These are phyloP conservation scores for Nibea coibor DNA, from an alignment of 2,113 vertebrate genomes.

Conservation along the genomic window DNA sequence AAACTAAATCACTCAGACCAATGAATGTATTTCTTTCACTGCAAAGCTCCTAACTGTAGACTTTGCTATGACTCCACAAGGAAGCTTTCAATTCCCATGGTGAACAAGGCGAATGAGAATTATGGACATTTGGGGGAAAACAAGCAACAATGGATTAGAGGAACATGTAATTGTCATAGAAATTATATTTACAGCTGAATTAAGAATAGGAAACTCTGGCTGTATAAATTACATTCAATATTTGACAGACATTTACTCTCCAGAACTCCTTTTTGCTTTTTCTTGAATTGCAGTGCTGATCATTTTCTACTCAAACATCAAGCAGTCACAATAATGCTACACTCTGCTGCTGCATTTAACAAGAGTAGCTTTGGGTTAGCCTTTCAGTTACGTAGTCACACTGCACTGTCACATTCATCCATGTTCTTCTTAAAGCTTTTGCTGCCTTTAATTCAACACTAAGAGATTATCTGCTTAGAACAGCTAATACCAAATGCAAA, in stretches of 20 bases:
- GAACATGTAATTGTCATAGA: neutral
- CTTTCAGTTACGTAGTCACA: neutral
- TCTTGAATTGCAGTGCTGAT: neutral
- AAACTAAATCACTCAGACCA: neutral
- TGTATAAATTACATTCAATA: neutral
- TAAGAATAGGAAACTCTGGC: neutral
- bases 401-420: neutral
- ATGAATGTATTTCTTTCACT: neutral
- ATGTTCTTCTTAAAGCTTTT: neutral
- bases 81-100: constrained; percentile 61
- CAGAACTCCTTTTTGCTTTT: neutral
- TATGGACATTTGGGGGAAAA: constrained; percentile 84
- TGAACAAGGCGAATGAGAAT: constrained; percentile 89
- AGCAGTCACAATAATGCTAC: neutral
- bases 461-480: neutral
- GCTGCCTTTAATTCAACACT: neutral
- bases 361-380: neutral
- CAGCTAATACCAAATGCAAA: neutral
- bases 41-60: neutral
- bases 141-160: neutral
- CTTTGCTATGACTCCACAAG: neutral
- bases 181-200: neutral
- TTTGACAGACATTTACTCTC: neutral
- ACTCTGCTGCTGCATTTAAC: constrained; percentile 1
- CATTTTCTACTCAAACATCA: neutral